These are phyloP conservation scores for Cryptocephalus primarius DNA, from an alignment of 2,888 invertebrate species.

Conservation along the genomic window DNA sequence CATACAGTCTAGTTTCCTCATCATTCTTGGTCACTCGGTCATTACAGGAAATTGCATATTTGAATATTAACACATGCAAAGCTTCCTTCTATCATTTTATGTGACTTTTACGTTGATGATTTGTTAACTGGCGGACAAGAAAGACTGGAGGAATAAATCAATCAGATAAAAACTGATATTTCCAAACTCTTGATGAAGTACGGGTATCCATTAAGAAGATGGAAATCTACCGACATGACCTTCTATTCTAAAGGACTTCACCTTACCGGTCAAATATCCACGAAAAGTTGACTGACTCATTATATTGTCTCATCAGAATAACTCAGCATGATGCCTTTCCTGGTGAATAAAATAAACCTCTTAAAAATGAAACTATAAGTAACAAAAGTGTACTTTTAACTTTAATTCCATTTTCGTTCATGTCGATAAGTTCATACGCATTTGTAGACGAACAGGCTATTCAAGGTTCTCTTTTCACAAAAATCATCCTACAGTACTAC, in stretches of 20 bases:
- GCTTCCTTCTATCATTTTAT: not conserved
- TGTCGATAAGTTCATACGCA: constrained; percentile 2
- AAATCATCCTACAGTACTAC: too few species aligned
- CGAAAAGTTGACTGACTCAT: too few species aligned
- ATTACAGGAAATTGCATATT: not conserved
- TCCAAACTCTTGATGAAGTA: constrained; percentile 1
- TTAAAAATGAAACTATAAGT: too few species aligned
- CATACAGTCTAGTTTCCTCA: constrained; percentile 12
- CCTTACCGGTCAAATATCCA: too few species aligned
- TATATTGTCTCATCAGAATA: too few species aligned
- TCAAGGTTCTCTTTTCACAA: too few species aligned
- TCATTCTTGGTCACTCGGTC: constrained; percentile 21
- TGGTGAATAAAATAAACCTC: too few species aligned
- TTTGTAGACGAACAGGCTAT: constrained; percentile 2
- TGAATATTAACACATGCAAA: not conserved
- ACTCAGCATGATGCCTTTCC: too few species aligned
- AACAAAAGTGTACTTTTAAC: constrained; percentile 4
- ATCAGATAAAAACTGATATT: not conserved
- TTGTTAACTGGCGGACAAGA: constrained; percentile 6
- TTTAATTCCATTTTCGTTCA: constrained; percentile 9
- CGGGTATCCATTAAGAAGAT: constrained; percentile 6
- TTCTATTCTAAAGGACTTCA: too few species aligned
- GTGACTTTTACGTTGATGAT: constrained; percentile 16
- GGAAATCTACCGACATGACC: too few species aligned
- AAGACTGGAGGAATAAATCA: constrained; percentile 1